phyloP scores from a whole-genome alignment of 2,113 vertebrate genomes.

The Columba janthina region DNA sequence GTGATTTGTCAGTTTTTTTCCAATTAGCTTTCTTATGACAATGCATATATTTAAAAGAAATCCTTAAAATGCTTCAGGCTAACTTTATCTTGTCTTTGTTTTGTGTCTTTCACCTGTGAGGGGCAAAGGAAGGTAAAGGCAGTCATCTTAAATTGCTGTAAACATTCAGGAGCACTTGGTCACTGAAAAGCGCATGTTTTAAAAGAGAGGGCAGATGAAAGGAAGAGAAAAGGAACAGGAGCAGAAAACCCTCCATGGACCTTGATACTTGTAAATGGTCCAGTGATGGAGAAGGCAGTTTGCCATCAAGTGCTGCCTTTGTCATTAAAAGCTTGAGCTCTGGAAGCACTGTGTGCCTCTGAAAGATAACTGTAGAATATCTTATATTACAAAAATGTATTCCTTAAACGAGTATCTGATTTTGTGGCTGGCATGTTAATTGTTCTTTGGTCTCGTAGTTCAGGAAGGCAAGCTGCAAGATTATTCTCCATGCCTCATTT shows the following conservation, averaged over 20 bases:
- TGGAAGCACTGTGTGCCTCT: not conserved
- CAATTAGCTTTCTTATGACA: not conserved
- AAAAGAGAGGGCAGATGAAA: not conserved
- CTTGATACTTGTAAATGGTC: not conserved
- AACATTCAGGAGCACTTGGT: not conserved
- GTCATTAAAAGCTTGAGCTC: not conserved
- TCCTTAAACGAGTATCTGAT: not conserved
- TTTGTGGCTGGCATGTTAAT: not conserved
- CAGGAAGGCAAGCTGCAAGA: constrained; percentile 90
- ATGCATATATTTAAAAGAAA: not conserved
- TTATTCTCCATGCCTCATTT: constrained; percentile 92
- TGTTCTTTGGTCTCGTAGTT: constrained; percentile 69
- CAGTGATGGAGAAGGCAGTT: not conserved
- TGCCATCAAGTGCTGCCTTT: not conserved
- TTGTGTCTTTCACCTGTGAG: not conserved
- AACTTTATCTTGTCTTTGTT: not conserved
- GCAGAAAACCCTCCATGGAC: not conserved
- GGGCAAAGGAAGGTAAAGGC: not conserved
- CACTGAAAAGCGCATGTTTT: not conserved
- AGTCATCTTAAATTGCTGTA: not conserved
- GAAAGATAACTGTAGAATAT: not conserved
- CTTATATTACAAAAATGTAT: not conserved
- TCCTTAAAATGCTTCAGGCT: not conserved
- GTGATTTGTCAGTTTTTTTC: not conserved
- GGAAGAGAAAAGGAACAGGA: not conserved